Evolutionary conservation across 2,888 invertebrate genomes (phyloP).

Genomic region (Drosophila planitibia): DNA sequence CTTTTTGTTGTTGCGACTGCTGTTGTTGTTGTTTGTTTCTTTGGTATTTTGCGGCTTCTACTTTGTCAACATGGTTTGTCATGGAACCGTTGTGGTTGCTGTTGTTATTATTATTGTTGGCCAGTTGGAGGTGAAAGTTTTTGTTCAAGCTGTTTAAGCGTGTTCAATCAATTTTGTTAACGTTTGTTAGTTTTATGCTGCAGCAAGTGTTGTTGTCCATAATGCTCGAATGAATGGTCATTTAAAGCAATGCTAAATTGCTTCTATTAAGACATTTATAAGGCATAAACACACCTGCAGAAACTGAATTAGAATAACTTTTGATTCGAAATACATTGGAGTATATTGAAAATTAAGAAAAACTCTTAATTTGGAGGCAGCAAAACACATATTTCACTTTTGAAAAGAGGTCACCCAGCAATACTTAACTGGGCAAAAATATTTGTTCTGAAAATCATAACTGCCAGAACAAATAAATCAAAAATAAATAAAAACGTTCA

Average conservation of each 20-base stretch:
- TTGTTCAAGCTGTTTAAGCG: slow-evolving; percentile 55
- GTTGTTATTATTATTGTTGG: slow-evolving; percentile 34
- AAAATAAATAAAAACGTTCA: not conserved
- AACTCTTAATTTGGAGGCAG: not conserved
- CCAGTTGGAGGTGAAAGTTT: slow-evolving; percentile 79
- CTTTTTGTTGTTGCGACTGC: slow-evolving; percentile 25
- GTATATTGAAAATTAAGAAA: not conserved
- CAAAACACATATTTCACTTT: not conserved
- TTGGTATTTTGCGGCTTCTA: slow-evolving; percentile 68
- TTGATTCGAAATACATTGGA: not conserved
- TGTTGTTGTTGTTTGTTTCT: slow-evolving; percentile 35
- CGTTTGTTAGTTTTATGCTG: slow-evolving; percentile 30
- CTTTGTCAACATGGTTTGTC: slow-evolving; percentile 60
- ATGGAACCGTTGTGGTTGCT: slow-evolving; percentile 25
- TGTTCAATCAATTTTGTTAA: slow-evolving; percentile 61
- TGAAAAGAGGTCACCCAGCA: not conserved
- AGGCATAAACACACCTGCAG: not conserved
- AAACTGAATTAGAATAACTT: not conserved
- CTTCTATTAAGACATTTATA: slow-evolving; percentile 4
- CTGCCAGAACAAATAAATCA: not conserved
- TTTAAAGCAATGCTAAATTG: slow-evolving; percentile 6
- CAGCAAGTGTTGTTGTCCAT: slow-evolving; percentile 7
- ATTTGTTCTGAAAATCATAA: not conserved
- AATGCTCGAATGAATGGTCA: not conserved
- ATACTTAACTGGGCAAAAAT: not conserved